Base-by-base conservation (phyloP, 2,113 vertebrate species). In the human region DNA sequence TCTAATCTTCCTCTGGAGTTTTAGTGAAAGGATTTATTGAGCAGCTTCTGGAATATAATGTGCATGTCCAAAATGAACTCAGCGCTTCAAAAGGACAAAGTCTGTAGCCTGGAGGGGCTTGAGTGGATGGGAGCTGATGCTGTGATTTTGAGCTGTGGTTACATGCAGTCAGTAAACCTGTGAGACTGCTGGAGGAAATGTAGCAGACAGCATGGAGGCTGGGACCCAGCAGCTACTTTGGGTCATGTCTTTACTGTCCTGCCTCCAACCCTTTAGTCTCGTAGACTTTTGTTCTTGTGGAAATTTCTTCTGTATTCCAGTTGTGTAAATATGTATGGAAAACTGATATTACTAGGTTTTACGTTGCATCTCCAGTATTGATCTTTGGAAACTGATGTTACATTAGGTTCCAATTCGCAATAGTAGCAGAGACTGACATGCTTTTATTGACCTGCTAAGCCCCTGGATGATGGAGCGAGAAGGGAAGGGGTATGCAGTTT, bases 291-390 rank as follows among this genome's bases (percentile, higher is more conserved):
- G 61, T 98, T 97, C 66, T 92, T 95, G n/a, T 79, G 94, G 91
- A 92, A 22, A 94, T 97, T 59, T 90, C 68, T 92, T 88, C n/a
- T 95, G 11, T 98, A 88, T 97, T 93, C 96, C 40, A 97, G 43
- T 95, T 91, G 75, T 97, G 78, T 98, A 43, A 90, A 80, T 97
- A 72, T 50, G 25, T 96, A 32, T 80, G 93, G 96, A 96, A 88
- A 98, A 93, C 93, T 85, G 96, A 86, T 92, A 95, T 97, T 97
- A 87, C 25, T 95, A 78, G 96, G 85, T 97, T 97, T 95, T 83
- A 87, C 64, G 84, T 98, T 97, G 93, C 93, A 97, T 95, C 97
- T 98, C 61, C 79, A 97, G 86, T 97, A 87, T 98, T 97, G 92
- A 93, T 97, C 93, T 94, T n/a, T 98, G 95, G 92, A 98, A 98